phyloP scores from a whole-genome alignment of 53 echinoderm and acorn worm genomes.

The Apostichopus leukothele region DNA sequence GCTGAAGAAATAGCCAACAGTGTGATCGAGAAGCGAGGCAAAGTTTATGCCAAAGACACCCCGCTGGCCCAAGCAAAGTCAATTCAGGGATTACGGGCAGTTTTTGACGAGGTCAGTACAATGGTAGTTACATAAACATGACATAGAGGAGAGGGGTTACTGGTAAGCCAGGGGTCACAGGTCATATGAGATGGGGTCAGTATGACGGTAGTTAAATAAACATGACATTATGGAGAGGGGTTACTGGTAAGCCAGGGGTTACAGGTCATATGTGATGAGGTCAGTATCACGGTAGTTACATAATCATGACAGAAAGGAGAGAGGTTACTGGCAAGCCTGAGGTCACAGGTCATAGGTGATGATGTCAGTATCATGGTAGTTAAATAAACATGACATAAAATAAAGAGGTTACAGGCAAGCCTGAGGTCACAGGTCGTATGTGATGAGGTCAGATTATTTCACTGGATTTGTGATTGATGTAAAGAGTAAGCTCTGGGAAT shows the following conservation, averaged over 20 bases:
- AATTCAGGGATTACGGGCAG: constrained; percentile 94
- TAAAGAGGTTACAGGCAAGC: constrained; percentile 48
- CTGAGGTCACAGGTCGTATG: constrained; percentile 92
- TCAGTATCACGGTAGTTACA: not conserved
- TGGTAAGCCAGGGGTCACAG: too few relatives aligned
- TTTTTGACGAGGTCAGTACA: constrained; percentile 83
- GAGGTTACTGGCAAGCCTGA: too few relatives aligned
- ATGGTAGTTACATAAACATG: not conserved
- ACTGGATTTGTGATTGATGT: too few relatives aligned
- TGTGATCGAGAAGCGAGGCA: constrained; percentile 65
- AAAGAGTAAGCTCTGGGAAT: too few relatives aligned
- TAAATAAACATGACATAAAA: too few relatives aligned
- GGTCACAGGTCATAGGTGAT: too few relatives aligned
- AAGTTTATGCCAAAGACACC: constrained; percentile 81
- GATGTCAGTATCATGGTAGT: too few relatives aligned
- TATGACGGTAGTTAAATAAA: too few relatives aligned
- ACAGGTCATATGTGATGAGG: constrained; percentile 95
- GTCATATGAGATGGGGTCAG: too few relatives aligned
- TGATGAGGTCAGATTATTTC: constrained; percentile 56
- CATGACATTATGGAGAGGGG: too few relatives aligned
- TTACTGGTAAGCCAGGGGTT: constrained; percentile 78
- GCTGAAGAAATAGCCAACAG: constrained; percentile 86
- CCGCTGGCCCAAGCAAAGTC: constrained; percentile 90
- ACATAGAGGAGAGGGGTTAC: too few relatives aligned
- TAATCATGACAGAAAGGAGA: too few relatives aligned